Base-by-base conservation (phyloP, 2,113 vertebrate species). In the Nannospalax galili region DNA sequence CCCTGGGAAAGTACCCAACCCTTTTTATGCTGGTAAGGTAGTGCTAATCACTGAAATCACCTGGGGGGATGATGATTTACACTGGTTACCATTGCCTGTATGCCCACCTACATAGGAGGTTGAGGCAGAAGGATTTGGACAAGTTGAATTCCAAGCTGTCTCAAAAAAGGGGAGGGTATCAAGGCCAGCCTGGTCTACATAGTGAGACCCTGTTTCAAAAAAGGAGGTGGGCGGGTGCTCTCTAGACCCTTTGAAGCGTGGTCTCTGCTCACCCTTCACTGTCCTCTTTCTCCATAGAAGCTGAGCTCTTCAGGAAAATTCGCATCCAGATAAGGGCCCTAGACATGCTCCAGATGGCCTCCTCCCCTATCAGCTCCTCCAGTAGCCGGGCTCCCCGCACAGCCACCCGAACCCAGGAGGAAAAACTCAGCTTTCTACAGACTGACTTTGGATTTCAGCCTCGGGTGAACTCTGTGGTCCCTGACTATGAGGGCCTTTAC, bases 401-500 rank as follows among this genome's bases (percentile, higher is more conserved):
- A 24, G 98, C 98, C 7, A 93, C 98, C 60, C 98, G 97, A 62
- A 99, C 98, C 84, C 98, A 95, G 96, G 98, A 98, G 86, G 97
- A 99, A 92, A 98, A 98, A 82, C 98, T 99, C 70, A 97, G 97
- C 62, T 99, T 99, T 97, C 98, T 99, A 97, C 98, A 99, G 32
- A 98, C 99, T 28, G 97, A 97, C 93, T 99, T 99, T 40, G 99
- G 97, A 87, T 99, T 99, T 98, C 98, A 97, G 93, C 99, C 99
- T 82, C 98, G 95, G 93, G 99, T 99, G 97, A 99, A 99, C 87
- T 94, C 98, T 7, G 93, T 94, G 5, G 94, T 99, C 75, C 99
- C 99, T 0, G 98, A 99, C 96, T 99, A 99, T 95, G 98, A 98
- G 85, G 97, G 94, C 96, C 98, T 99, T 88, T 99, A 99, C 95